phyloP scores from a whole-genome alignment of 2,888 invertebrate species.

The Hypena proboscidalis region DNA sequence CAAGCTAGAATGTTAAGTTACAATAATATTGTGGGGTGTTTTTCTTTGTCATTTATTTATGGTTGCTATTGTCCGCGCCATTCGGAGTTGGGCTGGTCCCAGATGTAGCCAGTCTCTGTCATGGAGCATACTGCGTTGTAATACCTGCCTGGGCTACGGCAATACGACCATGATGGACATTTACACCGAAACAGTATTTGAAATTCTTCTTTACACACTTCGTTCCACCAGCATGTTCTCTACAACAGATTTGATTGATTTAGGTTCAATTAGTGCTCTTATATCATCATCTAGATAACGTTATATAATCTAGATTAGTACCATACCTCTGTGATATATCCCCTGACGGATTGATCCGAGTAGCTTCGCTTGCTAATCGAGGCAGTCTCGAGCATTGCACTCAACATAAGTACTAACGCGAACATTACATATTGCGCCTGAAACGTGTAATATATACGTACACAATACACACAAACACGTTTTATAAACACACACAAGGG shows the following conservation, averaged over 20 bases:
- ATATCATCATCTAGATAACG: neutral
- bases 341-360: slow-evolving; percentile 92
- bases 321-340: slow-evolving; percentile 92
- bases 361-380: slow-evolving; percentile 88
- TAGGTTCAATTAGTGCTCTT: slow-evolving; percentile 5
- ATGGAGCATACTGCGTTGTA: slow-evolving; percentile 96
- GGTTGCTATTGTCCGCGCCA: slow-evolving; percentile 68
- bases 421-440: slow-evolving; percentile 72
- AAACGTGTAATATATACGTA: slow-evolving; percentile 49
- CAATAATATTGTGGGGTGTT: slow-evolving; percentile 21
- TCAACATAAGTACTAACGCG: slow-evolving; percentile 65
- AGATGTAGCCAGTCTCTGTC: slow-evolving; percentile 95
- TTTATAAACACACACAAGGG: slow-evolving; percentile 35
- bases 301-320: slow-evolving; percentile 7
- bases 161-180: slow-evolving; percentile 95
- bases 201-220: slow-evolving; percentile 96
- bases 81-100: slow-evolving; percentile 90
- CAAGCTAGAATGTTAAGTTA: slow-evolving; percentile 34
- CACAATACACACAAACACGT: slow-evolving; percentile 46
- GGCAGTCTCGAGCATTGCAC: slow-evolving; percentile 62
- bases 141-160: slow-evolving; percentile 94
- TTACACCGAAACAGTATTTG: slow-evolving; percentile 94
- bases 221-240: slow-evolving; percentile 98
- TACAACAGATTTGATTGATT: slow-evolving; percentile 63
- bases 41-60: slow-evolving; percentile 9